These are phyloP conservation scores for Cossypha caffra DNA, from an alignment of 2,797 vertebrate genomes.

Conservation along the genomic window DNA sequence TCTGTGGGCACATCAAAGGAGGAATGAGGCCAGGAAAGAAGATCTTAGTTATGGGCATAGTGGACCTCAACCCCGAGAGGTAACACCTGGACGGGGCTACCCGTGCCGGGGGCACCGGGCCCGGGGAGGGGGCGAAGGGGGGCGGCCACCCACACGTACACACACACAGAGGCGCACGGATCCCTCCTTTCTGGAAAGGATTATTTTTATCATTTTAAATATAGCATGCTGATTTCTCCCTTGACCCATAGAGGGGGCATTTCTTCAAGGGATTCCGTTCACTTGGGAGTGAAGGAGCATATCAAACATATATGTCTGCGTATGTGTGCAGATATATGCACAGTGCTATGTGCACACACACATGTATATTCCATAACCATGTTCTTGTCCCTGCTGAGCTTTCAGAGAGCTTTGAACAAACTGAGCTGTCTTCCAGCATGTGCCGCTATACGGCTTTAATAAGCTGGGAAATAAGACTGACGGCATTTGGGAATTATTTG, in stretches of 20 bases:
- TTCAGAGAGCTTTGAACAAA: background rate
- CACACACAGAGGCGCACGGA: background rate
- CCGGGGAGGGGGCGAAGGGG: background rate
- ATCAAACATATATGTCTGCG: background rate
- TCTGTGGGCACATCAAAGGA: conserved; percentile 94
- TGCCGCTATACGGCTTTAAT: background rate
- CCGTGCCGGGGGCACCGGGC: background rate
- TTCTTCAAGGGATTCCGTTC: conserved; percentile 9
- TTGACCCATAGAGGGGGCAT: conserved; percentile 72
- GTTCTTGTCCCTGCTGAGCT: background rate
- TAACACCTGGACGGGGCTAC: conserved; percentile 55
- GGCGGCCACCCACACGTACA: background rate
- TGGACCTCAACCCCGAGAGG: conserved; percentile 94
- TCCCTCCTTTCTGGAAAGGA: conserved; percentile 68
- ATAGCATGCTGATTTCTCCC: conserved; percentile 70
- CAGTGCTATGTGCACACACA: fast-evolving
- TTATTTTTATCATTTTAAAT: conserved; percentile 80
- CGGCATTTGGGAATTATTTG: background rate
- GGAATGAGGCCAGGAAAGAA: conserved; percentile 99
- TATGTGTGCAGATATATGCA: background rate
- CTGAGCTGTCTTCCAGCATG: background rate
- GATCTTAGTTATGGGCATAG: conserved; percentile 97
- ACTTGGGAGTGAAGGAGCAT: background rate
- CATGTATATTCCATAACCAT: background rate
- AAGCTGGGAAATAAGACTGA: background rate